Evolutionary conservation across 2,888 invertebrate genomes (phyloP), one percentile per base, ranked within the genome.

Genomic region (Oxystoma pomonae): DNA sequence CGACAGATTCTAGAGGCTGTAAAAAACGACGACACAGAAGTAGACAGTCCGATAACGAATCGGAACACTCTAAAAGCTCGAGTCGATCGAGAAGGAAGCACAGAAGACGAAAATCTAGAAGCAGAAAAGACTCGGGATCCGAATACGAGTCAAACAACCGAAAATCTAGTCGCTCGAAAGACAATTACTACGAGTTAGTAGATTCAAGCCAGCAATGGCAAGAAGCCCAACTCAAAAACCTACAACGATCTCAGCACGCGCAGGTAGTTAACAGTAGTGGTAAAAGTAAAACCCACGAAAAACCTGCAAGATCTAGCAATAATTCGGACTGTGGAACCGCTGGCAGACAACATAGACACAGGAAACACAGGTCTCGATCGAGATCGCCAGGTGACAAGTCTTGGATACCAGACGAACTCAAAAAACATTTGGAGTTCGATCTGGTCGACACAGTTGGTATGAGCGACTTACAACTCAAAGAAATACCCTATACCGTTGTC

Each of bases 201-300:
- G 94, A 94, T 77, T 94, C 94, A 5, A 92, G 91, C 72, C 87
- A 89, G 60, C 94, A 94, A 78, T 95, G 94, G 94, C 88, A 90
- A 71, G 93, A 94, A 81, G 91, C 92, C 55, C 90, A 94, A 59
- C 89, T 94, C 19, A 77, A 86, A 88, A 81, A 81, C 55, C 85
- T 83, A 68, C 83, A 62, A 5, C 64, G 68, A 18, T 69, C 80
- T 64, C 83, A 83, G 67, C 81, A 80, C 60, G 85, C 86, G 62
- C 86, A 91, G 80, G 35, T 35, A 21, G 57, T 68, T 0, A 55
- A 61, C 18, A 65, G 66, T 58, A 63, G 60, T 53, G 68, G 65
- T 50, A 68, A 63, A 55, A 67, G 63, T n/a, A 70, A 35, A 35
- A 7, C 35, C 12, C 35, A 35, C 35, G 35, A 35, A 35, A 35